Evolutionary conservation across 2,888 invertebrate genomes (phyloP), one percentile per base, ranked within the genome.

Genomic region (Stenichneumon culpator): DNA sequence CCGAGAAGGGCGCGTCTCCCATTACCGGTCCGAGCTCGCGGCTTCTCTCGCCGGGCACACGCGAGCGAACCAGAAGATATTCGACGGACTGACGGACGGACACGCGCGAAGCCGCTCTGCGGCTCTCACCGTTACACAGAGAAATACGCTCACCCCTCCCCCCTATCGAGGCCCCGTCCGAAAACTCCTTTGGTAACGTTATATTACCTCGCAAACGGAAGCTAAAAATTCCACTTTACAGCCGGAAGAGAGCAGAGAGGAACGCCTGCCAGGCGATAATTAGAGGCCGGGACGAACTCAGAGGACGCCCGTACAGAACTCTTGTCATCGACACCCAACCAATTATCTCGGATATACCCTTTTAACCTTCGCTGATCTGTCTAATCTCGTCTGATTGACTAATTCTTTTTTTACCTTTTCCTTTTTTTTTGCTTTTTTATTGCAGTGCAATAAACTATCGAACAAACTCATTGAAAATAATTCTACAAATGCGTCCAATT

Each of bases 1-100:
- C 73, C 65, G 72, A 74, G 67, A 67, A 80, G 74, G 67, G 73
- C 70, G 73, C 68, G 79, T 77, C 81, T 82, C 81, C 78, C 78
- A 60, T 73, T 65, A 78, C 78, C 39, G 60, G 32, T 75, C 52
- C 60, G 44, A 63, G 54, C 78, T 68, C 78, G 44, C 68, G 22
- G 32, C 50, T 57, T 57, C 16, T 16, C 60, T 60, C 28, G 16
- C 28, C 14, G 32, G 63, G 63, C 74, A 50, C 68, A 75, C 32
- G 32, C 63, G 47, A 65, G 50, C 44, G 1, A 39, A 39, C 39
- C 70, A 70, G 70, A 28, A 36, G 52, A 50, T 39, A 57, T 50
- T 39, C 39, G 47, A 69, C 69, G 28, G 52, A 52, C 52, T 1
- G 57, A 39, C 72, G 6, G 57, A 72, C 72, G 16, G 72, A 72